Evolutionary conservation across 92 coral and sea anemone species (phyloP).

Genomic region (Parazoanthus darwini): DNA sequence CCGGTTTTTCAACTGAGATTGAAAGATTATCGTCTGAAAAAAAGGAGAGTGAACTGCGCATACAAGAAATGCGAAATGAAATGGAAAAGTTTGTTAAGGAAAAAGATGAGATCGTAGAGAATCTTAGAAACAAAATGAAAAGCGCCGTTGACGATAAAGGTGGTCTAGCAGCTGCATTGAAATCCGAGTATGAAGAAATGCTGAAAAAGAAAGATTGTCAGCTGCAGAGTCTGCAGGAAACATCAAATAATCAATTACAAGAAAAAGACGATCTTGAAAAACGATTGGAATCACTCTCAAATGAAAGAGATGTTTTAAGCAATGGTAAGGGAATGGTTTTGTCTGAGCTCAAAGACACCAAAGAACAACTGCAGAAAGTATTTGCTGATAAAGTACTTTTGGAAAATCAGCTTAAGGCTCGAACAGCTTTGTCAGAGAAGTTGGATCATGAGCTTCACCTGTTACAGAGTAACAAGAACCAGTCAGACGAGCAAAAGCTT

Average conservation of each 20-base stretch:
- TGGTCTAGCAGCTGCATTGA: conserved; percentile 42
- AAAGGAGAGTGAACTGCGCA: conserved; percentile 71
- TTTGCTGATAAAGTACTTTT: conserved; percentile 51
- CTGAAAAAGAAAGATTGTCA: conserved; percentile 48
- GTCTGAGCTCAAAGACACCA: conserved; percentile 47
- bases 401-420: conserved; percentile 51
- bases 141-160: conserved; percentile 51
- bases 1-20: conserved; percentile 44
- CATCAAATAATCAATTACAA: background rate
- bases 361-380: conserved; percentile 43
- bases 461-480: conserved; percentile 57
- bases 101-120: conserved; percentile 63
- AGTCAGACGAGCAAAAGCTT: conserved; percentile 63
- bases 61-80: conserved; percentile 77
- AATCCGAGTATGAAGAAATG: conserved; percentile 55
- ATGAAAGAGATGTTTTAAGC: conserved; percentile 41
- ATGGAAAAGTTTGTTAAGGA: conserved; percentile 71
- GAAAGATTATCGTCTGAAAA: conserved; percentile 63
- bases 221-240: conserved; percentile 39
- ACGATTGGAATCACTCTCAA: conserved; percentile 36
- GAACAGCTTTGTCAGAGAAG: conserved; percentile 49
- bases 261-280: conserved; percentile 52
- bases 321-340: conserved; percentile 51
- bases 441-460: conserved; percentile 63
- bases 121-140: conserved; percentile 54